Conservation (phyloP, 2,888 invertebrate species). For the Torymus texanus region DNA sequence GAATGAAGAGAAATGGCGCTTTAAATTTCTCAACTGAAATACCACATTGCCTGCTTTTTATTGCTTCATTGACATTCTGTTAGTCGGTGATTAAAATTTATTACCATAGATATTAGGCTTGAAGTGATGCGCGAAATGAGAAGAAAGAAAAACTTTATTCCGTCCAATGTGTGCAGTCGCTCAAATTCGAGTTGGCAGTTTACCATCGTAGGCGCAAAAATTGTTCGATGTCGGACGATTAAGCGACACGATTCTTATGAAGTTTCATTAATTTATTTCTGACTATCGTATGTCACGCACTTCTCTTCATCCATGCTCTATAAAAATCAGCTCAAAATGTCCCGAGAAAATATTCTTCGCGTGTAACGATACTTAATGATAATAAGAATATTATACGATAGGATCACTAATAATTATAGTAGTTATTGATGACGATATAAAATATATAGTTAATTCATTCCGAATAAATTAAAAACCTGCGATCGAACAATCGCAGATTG, state of each 20-base stretch:
- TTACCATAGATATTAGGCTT: constrained; percentile 32
- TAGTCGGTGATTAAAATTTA: background rate
- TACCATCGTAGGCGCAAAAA: constrained; percentile 41
- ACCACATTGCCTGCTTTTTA: background rate
- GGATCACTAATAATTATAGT: constrained; percentile 45
- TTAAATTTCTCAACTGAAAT: background rate
- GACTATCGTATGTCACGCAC: constrained; percentile 51
- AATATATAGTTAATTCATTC: constrained; percentile 48
- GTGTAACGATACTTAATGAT: constrained; percentile 21
- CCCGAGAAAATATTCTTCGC: constrained; percentile 58
- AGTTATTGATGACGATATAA: constrained; percentile 48
- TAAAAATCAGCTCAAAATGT: constrained; percentile 71
- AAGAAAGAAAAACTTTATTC: constrained; percentile 16
- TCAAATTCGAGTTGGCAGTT: constrained; percentile 54
- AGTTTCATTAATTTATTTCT: constrained; percentile 49
- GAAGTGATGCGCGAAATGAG: constrained; percentile 14
- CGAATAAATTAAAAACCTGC: constrained; percentile 52
- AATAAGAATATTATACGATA: constrained; percentile 14
- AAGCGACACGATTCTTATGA: constrained; percentile 21
- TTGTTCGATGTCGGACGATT: constrained; percentile 31
- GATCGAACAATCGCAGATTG: constrained; percentile 50
- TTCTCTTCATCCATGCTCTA: constrained; percentile 69
- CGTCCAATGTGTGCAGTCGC: constrained; percentile 29
- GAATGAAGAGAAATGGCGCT: constrained; percentile 68
- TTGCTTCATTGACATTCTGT: background rate